Conservation (phyloP, 2,797 vertebrate species). For the Sebastes variabilis region DNA sequence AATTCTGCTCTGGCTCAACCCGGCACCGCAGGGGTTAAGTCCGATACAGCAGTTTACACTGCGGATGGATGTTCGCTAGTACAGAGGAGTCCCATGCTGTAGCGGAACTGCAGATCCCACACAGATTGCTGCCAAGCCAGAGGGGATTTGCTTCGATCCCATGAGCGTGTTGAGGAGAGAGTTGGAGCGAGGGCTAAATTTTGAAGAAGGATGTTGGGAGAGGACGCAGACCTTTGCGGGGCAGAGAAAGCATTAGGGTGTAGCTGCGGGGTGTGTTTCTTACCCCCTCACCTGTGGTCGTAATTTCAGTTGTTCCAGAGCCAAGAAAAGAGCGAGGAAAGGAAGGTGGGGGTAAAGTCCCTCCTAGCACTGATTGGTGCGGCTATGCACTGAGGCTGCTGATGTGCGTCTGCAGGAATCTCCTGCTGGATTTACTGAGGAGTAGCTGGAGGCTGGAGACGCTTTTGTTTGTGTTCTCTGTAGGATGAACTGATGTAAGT, state of each 20-base stretch:
- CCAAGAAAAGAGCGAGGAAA: constrained; percentile 28
- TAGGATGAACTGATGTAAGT: constrained; percentile 76
- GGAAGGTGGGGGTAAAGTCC: constrained; percentile 40
- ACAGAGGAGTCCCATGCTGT: constrained; percentile 81
- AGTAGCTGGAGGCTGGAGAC: constrained; percentile 44
- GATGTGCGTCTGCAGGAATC: constrained; percentile 69
- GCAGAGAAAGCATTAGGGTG: constrained; percentile 32
- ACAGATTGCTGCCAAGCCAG: constrained; percentile 78
- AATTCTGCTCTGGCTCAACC: constrained; percentile 24
- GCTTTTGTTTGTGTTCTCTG: constrained; percentile 54
- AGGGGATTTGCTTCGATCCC: constrained; percentile 71
- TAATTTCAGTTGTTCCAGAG: constrained; percentile 52
- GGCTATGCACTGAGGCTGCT: constrained; percentile 51
- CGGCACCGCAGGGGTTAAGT: constrained; percentile 79
- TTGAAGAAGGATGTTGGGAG: constrained; percentile 40
- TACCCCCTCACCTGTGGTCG: constrained; percentile 67
- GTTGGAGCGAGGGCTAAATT: constrained; percentile 31
- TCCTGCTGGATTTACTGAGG: constrained; percentile 68
- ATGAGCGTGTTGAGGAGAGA: constrained; percentile 45
- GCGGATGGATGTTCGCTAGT: constrained; percentile 83
- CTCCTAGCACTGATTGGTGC: constrained; percentile 57
- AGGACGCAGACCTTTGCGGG: constrained; percentile 25
- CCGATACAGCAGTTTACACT: constrained; percentile 86
- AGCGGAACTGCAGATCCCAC: constrained; percentile 83
- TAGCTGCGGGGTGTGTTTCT: constrained; percentile 43